Base-by-base conservation (phyloP, 2,888 invertebrate species). In the Acleris sparsana region DNA sequence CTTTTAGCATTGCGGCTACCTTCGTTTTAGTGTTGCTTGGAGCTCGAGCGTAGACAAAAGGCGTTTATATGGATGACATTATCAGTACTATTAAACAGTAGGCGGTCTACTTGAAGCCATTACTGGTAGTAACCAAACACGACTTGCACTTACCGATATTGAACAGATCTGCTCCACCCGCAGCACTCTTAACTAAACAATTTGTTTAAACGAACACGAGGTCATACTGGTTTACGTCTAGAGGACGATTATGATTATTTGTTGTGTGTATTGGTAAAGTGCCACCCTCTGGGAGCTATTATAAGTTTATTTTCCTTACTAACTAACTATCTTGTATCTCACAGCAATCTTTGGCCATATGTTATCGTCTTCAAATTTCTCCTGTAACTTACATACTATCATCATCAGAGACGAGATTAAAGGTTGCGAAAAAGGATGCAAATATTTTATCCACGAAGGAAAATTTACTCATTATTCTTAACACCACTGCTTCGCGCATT, bases 121-220 rank as follows among this genome's bases (percentile, higher is more conserved):
- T 56, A 60, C 53, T 17, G 49, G 49, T 52, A 22, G 62, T 39
- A 55, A 51, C 57, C 33, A 44, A 65, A 57, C 66, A 52, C 43
- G 55, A 22, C 64, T 49, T 20, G 53, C 53, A 65, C 60, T 65
- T 65, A 51, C 52, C 48, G 39, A 61, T 62, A 62, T 57, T 57
- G 66, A 56, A 48, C 52, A 25, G 64, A 55, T 55, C 55, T 52
- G 61, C 22, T 66, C 66, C 62, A 69, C 67, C 73, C 70, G 69
- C 69, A 70, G 48, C 64, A 62, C 48, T 61, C 65, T 59, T 68
- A 63, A 69, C 64, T 69, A 71, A 70, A 70, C 70, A 75, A 75
- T 73, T 73, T 71, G 63, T 68, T 72, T 63, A 71, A 71, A 70
- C 69, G 70, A 68, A 69, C 22, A 18, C 71, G 71, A 76, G 76